phyloP scores from a whole-genome alignment of 53 echinoderm and acorn worm genomes.

The Paracentrotus lividus region DNA sequence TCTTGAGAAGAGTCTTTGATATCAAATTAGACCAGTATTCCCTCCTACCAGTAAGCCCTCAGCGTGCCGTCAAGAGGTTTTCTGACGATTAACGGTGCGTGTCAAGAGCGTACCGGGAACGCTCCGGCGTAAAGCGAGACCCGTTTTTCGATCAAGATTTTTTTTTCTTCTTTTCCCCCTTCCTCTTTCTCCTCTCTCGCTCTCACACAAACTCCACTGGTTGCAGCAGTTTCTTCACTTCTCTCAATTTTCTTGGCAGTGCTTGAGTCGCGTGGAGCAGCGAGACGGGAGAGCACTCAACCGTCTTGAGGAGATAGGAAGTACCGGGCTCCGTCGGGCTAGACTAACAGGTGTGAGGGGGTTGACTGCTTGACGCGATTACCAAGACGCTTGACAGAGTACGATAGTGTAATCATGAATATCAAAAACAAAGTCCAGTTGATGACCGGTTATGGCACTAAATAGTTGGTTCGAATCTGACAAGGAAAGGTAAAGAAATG shows the following conservation, averaged over 20 bases:
- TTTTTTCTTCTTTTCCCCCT: neutral
- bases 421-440: neutral
- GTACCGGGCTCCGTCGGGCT: conserved; percentile 45
- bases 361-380: conserved; percentile 3
- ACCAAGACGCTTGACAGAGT: neutral
- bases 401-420: neutral
- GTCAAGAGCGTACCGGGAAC: conserved; percentile 68
- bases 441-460: neutral
- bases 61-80: conserved; percentile 64
- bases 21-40: conserved; percentile 55
- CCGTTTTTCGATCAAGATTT: conserved; percentile 19
- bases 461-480: neutral
- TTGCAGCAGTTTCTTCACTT: neutral
- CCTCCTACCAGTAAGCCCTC: conserved; percentile 24
- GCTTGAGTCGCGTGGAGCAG: conserved; percentile 14
- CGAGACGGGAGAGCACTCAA: conserved; percentile 32
- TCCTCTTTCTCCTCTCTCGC: conserved; percentile 32
- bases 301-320: conserved; percentile 34
- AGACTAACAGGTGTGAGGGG: conserved; percentile 18
- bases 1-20: conserved; percentile 3
- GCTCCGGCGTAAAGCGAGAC: conserved; percentile 67
- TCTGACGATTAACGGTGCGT: conserved; percentile 57
- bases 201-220: conserved; percentile 21
- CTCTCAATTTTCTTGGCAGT: conserved; percentile 5
- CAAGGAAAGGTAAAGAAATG: neutral